Base-by-base conservation (phyloP, 2,113 vertebrate species). In the Antennarius striatus region DNA sequence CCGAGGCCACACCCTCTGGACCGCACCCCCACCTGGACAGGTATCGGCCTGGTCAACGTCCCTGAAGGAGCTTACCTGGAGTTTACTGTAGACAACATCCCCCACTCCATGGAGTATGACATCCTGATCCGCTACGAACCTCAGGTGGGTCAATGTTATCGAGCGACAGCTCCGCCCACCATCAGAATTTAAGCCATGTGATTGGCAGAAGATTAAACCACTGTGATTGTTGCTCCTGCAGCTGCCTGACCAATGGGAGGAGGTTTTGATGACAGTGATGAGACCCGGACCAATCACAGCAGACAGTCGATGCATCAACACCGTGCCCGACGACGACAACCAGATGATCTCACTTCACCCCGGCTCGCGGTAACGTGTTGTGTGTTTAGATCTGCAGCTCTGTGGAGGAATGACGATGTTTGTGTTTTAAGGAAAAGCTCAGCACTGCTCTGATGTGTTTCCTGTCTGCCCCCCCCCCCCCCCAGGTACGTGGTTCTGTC, bases 241-340 rank as follows among this genome's bases (percentile, higher is more conserved):
- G 98, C 86, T 99, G 57, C 97, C 98, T 0, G 95, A 99, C 79
- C 94, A 95, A 73, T 99, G 98, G 98, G 97, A 99, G 79, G 96
- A 98, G 86, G 96, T 96, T 71, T 86, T 96, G 76, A 90, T 99
- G 91, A 95, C 70, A 0, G 86, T 99, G 58, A 92, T 93, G 0
- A 93, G 98, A 42, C 96, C 96, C 1, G 92, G 91, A 52, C 92
- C 86, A 80, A 97, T 98, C 88, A 88, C 81, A 70, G 82, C 94
- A 0, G 94, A 96, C 66, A 98, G 95, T 81, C 94, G 95, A 29
- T 99, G 98, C 86, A 93, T 95, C 47, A 98, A 98, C 85, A 98
- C 95, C 0, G 91, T 97, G 70, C 96, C 96, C 0, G 95, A 95
- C 51, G 97, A 99, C 3, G 96, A 99, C 86, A 94, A 96, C 86